phyloP scores from a whole-genome alignment of 2,888 invertebrate genomes.

The Himalopsyche anomala region DNA sequence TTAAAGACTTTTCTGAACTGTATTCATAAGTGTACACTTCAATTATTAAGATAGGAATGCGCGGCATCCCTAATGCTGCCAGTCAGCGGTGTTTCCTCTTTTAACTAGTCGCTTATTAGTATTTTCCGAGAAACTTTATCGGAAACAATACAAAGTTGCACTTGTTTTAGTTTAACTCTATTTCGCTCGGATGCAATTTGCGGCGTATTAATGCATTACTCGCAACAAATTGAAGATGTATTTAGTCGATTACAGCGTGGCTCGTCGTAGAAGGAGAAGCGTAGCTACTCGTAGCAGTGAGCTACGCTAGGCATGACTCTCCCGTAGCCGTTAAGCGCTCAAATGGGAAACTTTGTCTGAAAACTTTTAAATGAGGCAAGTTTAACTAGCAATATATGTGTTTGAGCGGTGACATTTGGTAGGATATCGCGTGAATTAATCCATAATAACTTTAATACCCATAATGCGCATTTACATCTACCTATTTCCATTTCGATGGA shows the following conservation, averaged over 20 bases:
- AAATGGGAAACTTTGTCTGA: slow-evolving; percentile 32
- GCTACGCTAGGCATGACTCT: slow-evolving; percentile 20
- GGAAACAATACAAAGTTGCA: slow-evolving; percentile 47
- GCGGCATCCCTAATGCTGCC: slow-evolving; percentile 4
- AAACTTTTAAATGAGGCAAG: slow-evolving; percentile 42
- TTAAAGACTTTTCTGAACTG: neutral
- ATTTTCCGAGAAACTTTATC: slow-evolving; percentile 54
- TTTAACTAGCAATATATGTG: slow-evolving; percentile 38
- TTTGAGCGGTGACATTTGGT: slow-evolving; percentile 43
- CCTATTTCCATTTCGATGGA: no score
- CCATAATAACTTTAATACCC: slow-evolving; percentile 17
- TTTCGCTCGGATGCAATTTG: slow-evolving; percentile 31
- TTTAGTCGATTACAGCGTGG: slow-evolving; percentile 14
- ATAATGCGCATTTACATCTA: neutral
- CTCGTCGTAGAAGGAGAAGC: slow-evolving; percentile 22
- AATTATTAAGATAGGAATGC: neutral
- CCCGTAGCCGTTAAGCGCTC: slow-evolving; percentile 13
- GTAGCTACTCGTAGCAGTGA: neutral
- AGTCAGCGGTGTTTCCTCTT: slow-evolving; percentile 3
- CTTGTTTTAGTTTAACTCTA: slow-evolving; percentile 34
- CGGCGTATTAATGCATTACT: slow-evolving; percentile 39
- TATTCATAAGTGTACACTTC: neutral
- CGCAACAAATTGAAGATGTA: slow-evolving; percentile 40
- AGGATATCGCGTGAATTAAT: slow-evolving; percentile 38
- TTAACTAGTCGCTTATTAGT: slow-evolving; percentile 59